Conservation (phyloP, 2,888 invertebrate genomes). For the Lathronympha strigana region DNA sequence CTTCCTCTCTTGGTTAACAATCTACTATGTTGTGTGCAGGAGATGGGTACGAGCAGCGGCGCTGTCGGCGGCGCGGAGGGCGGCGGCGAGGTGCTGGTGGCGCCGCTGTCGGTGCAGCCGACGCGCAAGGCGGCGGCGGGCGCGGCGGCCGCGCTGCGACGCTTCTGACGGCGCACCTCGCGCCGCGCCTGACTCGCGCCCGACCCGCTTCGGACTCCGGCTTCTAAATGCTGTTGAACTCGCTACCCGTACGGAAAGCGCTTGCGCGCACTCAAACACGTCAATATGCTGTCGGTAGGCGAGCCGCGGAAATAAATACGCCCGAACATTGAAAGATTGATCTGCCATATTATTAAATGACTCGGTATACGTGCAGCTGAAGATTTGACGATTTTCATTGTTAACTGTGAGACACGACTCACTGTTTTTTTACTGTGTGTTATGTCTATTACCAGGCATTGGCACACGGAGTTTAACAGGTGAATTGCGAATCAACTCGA, state of each 20-base stretch:
- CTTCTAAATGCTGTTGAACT: background rate
- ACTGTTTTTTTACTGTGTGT: background rate
- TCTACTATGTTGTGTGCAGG: conserved; percentile 79
- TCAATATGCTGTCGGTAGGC: conserved; percentile 10
- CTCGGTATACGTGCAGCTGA: conserved; percentile 13
- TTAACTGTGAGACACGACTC: background rate
- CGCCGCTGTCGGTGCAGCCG: conserved; percentile 93
- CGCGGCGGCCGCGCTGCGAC: conserved; percentile 87
- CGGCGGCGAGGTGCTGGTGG: conserved; percentile 86
- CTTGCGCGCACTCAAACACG: background rate
- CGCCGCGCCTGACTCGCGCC: conserved; percentile 53
- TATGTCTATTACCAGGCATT: background rate
- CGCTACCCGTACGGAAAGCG: conserved; percentile 1
- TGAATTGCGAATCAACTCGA: background rate
- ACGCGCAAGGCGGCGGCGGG: conserved; percentile 88
- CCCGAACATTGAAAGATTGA: conserved; percentile 8
- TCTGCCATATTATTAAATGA: conserved; percentile 7
- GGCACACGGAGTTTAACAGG: background rate
- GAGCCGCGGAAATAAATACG: conserved; percentile 7
- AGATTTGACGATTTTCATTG: background rate
- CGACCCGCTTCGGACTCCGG: conserved; percentile 24
- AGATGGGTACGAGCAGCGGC: conserved; percentile 86
- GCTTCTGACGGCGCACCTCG: conserved; percentile 84
- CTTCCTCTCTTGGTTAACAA: too few relatives aligned
- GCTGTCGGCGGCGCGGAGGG: conserved; percentile 75